Conservation (phyloP, 2,888 invertebrate species). For the Odontothrips loti region DNA sequence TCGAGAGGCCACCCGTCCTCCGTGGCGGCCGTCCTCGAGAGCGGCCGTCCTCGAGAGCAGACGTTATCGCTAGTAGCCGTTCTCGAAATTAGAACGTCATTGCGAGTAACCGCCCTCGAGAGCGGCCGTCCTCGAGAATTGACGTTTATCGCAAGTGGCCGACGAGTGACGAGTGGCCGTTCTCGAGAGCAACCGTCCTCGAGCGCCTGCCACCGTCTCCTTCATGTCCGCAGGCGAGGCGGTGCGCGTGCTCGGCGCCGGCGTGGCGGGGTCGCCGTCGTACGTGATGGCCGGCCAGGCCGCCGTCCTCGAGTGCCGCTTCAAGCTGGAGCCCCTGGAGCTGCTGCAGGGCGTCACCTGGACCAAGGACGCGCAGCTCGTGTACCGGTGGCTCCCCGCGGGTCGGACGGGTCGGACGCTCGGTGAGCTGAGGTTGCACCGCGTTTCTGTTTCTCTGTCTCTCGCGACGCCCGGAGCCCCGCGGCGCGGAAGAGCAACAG, state of each 20-base stretch:
- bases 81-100: no score
- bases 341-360: slow-evolving; percentile 18
- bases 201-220: background rate
- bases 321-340: background rate
- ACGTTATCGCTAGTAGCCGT: background rate
- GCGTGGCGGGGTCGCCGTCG: background rate
- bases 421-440: background rate
- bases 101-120: no score
- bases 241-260: slow-evolving; percentile 1
- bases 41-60: no score
- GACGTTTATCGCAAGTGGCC: no score
- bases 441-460: no score
- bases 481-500: background rate
- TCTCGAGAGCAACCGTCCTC: background rate
- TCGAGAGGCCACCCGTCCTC: no score
- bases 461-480: background rate
- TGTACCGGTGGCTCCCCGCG: background rate
- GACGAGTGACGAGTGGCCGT: no score
- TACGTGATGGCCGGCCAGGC: slow-evolving; percentile 1
- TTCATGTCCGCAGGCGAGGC: background rate
- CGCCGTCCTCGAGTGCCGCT: slow-evolving; percentile 16
- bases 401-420: background rate
- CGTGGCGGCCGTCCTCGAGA: no score
- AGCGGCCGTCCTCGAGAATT: background rate
- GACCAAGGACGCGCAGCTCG: slow-evolving; percentile 7